These are phyloP conservation scores for Chlorops oryzae DNA, from an alignment of 1,140 invertebrate species.

Conservation along the genomic window DNA sequence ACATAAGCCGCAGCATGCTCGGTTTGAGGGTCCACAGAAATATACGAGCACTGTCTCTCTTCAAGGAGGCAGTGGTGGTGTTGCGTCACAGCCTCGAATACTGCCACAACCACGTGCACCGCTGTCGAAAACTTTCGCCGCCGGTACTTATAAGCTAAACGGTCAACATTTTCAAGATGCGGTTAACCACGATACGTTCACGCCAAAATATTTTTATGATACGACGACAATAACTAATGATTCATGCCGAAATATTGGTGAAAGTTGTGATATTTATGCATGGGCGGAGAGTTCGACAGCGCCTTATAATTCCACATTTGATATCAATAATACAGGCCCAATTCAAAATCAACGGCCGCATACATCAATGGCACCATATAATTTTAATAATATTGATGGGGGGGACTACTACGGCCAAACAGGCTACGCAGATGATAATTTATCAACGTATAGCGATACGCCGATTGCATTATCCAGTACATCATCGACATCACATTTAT, in stretches of 20 bases:
- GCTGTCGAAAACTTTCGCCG: too few species aligned
- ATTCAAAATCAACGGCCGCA: constrained; percentile 24
- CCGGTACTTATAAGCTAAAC: too few species aligned
- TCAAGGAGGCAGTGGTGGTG: constrained; percentile 25
- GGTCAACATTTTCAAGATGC: constrained; percentile 20
- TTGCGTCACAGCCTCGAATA: constrained; percentile 45
- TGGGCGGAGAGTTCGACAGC: too few species aligned
- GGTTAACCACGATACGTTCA: constrained; percentile 5
- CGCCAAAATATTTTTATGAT: not conserved
- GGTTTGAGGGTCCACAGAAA: constrained; percentile 2
- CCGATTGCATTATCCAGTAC: constrained; percentile 15
- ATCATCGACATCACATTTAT: not conserved
- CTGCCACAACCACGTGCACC: constrained; percentile 18
- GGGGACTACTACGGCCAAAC: constrained; percentile 63
- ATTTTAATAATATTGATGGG: constrained; percentile 64
- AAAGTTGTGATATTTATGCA: too few species aligned
- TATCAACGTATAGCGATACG: constrained; percentile 35
- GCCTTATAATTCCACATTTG: too few species aligned
- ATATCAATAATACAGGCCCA: too few species aligned
- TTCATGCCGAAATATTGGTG: constrained; percentile 7
- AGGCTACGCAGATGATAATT: constrained; percentile 28
- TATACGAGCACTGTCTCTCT: constrained; percentile 36
- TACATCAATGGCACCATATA: constrained; percentile 34
- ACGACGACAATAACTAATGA: constrained; percentile 11
- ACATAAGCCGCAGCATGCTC: constrained; percentile 11